A percentile compares a stretch with the other conserved stretches of the same genome.
These are phyloP conservation scores for Phalanger gymnotis DNA, from an alignment of 2,797 vertebrate genomes.

Conservation along the genomic window DNA sequence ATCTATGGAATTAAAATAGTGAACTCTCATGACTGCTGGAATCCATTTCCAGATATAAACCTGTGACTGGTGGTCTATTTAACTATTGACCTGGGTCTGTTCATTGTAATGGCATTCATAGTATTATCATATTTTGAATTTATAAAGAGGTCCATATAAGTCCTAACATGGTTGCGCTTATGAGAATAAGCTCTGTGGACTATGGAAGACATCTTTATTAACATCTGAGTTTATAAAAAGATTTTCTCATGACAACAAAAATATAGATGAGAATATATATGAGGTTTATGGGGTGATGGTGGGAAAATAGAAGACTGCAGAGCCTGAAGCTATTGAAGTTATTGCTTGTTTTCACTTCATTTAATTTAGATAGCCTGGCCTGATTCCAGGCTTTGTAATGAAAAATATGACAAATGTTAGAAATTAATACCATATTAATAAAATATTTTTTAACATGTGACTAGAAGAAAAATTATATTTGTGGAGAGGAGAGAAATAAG, in stretches of 20 bases:
- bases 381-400: constrained; percentile 5
- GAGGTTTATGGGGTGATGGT: neutral
- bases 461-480: constrained; percentile 26
- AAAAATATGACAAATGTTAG: constrained; percentile 35
- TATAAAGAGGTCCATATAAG: neutral
- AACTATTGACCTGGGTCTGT: neutral
- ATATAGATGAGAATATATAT: neutral
- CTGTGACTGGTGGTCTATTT: neutral
- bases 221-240: neutral
- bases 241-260: neutral
- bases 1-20: neutral
- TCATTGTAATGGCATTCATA: neutral
- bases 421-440: constrained; percentile 37
- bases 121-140: neutral
- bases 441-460: constrained; percentile 47
- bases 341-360: neutral
- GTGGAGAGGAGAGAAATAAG: constrained; percentile 33
- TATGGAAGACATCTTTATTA: neutral
- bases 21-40: neutral
- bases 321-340: neutral
- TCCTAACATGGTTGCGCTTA: neutral
- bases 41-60: neutral
- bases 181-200: neutral
- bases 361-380: constrained; percentile 30
- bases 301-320: neutral